Base-by-base conservation (phyloP, 2,113 vertebrate genomes). In the Brienomyrus brachyistius region DNA sequence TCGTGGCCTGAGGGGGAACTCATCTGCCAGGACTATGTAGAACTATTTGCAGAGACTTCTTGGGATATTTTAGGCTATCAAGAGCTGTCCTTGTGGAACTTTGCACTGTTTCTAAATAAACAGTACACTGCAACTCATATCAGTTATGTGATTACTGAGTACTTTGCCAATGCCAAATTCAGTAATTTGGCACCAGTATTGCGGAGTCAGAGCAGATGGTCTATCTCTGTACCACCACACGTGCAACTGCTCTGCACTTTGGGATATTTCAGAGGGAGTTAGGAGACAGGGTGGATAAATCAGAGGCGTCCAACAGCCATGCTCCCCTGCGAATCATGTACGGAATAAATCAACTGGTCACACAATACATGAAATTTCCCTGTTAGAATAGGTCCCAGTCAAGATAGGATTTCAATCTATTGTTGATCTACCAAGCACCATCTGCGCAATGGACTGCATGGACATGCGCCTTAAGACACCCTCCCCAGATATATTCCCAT, bases 341-440 rank as follows among this genome's bases (percentile, higher is more conserved):
- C 17, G 77, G 35, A 45, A 82, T 45, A 45, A 10, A 52, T 52
- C 35, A 40, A 82, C n/a, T 40, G 35, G 77, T 7, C 77, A 82
- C 5, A 82, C 77, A 80, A 43, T 80, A 80, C 15, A 88, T 89
- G 77, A 82, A 82, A 52, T 82, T 89, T 51, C n/a, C 35, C 40
- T 84, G 11, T 31, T 84, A 59, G 51, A 89, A 66, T 82, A 86
- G 54, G 89, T 89, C 80, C 54, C 89, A 89, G 82, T 86, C 45
- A 89, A 66, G 54, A 89, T 51, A 89, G 77, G 80, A 89, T 89
- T 89, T 52, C 89, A 85, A 27, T 56, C 54, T 59, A 84, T 84
- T 89, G 35, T 31, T 89, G 82, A 50, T 54, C 51, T 89, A 56
- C 77, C 88, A 48, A 82, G 54, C 77, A 83, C 88, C 74, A 59